These are phyloP conservation scores for Digitonthophagus gazella DNA, from an alignment of 2,888 invertebrate species.

Conservation along the genomic window DNA sequence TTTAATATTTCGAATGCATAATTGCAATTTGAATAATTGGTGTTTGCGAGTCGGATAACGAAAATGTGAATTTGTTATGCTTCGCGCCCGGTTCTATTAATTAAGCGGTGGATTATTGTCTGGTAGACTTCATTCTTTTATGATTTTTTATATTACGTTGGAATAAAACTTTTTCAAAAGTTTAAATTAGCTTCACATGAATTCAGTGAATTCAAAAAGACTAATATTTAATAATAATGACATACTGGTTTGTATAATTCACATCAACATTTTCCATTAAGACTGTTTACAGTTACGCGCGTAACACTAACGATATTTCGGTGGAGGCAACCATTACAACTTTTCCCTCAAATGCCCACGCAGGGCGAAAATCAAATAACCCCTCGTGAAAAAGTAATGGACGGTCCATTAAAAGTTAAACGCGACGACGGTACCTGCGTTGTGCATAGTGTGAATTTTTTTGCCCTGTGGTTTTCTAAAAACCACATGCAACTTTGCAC, in stretches of 20 bases:
- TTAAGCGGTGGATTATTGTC: background rate
- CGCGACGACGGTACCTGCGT: background rate
- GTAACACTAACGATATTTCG: background rate
- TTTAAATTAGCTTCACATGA: too few species aligned
- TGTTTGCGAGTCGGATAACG: background rate
- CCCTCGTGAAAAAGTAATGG: background rate
- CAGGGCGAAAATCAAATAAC: background rate
- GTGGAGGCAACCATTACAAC: background rate
- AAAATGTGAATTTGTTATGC: background rate
- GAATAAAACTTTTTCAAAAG: too few species aligned
- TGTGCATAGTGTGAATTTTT: background rate
- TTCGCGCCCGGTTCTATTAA: background rate
- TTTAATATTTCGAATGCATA: background rate
- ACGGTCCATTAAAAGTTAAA: conserved; percentile 11
- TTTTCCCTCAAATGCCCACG: background rate
- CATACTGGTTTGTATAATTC: background rate
- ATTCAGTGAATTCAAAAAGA: too few species aligned
- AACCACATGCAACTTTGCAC: conserved; percentile 43
- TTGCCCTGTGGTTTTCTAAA: conserved; percentile 3
- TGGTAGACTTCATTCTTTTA: background rate
- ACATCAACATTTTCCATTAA: background rate
- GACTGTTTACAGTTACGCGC: background rate
- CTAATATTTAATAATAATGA: too few species aligned
- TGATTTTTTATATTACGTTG: background rate
- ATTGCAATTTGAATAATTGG: background rate